phyloP scores from a whole-genome alignment of 2,888 invertebrate species.

The Liposcelis brunnea region DNA sequence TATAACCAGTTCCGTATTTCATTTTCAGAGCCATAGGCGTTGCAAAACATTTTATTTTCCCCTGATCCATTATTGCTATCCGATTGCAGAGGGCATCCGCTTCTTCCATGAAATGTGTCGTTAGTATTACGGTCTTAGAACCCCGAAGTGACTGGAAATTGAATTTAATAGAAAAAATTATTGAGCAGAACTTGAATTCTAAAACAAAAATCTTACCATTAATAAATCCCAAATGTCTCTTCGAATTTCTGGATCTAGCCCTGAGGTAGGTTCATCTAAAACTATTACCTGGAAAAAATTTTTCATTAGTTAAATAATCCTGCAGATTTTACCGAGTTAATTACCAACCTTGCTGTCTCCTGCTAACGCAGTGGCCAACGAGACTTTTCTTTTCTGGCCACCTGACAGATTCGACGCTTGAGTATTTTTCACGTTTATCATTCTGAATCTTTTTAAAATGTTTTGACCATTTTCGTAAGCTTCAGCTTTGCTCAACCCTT shows the following conservation, averaged over 20 bases:
- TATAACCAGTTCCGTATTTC: constrained; percentile 24
- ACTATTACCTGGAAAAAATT: constrained; percentile 30
- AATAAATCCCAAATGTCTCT: constrained; percentile 78
- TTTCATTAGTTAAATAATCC: constrained; percentile 10
- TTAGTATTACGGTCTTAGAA: constrained; percentile 64
- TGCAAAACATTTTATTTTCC: constrained; percentile 57
- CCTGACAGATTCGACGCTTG: constrained; percentile 48
- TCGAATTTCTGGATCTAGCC: constrained; percentile 77
- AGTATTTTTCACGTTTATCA: constrained; percentile 45
- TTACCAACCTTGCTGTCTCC: constrained; percentile 48
- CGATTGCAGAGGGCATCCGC: constrained; percentile 82
- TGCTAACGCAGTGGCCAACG: constrained; percentile 68
- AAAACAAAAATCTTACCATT: no score
- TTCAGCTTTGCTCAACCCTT: constrained; percentile 32
- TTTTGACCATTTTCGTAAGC: constrained; percentile 35
- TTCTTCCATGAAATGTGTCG: constrained; percentile 93
- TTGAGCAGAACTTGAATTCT: no score
- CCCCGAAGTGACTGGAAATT: constrained; percentile 36
- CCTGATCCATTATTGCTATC: constrained; percentile 69
- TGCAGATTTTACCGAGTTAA: no score
- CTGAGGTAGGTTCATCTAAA: constrained; percentile 78
- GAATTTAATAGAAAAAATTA: no score
- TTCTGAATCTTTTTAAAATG: constrained; percentile 41
- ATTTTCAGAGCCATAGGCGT: constrained; percentile 68
- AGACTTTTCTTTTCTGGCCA: constrained; percentile 83